Percentiles rank a stretch among this genome's conserved stretches.
phyloP scores from a whole-genome alignment of 2,888 invertebrate species.

The Drosophila setosimentum region DNA sequence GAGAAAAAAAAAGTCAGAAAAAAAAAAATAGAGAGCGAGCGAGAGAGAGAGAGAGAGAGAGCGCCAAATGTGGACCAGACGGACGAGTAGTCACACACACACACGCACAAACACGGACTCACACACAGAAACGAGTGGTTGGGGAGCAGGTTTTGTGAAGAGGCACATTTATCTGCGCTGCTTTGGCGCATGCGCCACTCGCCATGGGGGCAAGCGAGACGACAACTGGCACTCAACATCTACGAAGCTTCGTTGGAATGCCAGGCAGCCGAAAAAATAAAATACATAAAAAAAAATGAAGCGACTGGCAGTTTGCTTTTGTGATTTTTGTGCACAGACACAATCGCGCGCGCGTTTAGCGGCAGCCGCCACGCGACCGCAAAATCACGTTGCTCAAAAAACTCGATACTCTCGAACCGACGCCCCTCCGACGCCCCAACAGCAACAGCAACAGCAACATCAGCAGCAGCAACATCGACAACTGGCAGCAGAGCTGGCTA shows the following conservation, averaged over 20 bases:
- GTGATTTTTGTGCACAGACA: constrained; percentile 66
- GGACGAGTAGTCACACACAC: constrained; percentile 42
- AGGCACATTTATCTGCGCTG: constrained; percentile 56
- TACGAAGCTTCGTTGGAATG: constrained; percentile 67
- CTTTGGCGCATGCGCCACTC: constrained; percentile 72
- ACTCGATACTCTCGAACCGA: constrained; percentile 35
- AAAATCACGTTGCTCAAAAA: constrained; percentile 24
- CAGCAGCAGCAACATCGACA: not conserved
- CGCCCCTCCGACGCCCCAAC: constrained; percentile 55
- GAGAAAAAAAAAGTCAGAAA: constrained; percentile 38
- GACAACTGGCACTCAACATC: constrained; percentile 22
- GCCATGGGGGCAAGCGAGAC: constrained; percentile 54
- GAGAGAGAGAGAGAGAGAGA: constrained; percentile 29
- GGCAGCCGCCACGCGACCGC: constrained; percentile 72
- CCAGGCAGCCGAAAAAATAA: constrained; percentile 22
- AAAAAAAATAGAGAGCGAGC: constrained; percentile 21
- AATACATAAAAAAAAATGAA: constrained; percentile 47
- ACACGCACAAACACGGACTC: constrained; percentile 24
- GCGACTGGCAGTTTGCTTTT: constrained; percentile 54
- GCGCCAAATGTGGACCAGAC: constrained; percentile 40
- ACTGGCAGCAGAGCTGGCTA: constrained; percentile 33
- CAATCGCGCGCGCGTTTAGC: constrained; percentile 70
- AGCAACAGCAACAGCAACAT: not conserved
- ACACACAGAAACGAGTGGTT: constrained; percentile 19
- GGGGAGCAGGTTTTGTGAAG: constrained; percentile 66